Percentiles rank a stretch among this genome's conserved stretches.
Conservation (phyloP, 2,888 invertebrate genomes). For the Tetramorium bicarinatum region DNA sequence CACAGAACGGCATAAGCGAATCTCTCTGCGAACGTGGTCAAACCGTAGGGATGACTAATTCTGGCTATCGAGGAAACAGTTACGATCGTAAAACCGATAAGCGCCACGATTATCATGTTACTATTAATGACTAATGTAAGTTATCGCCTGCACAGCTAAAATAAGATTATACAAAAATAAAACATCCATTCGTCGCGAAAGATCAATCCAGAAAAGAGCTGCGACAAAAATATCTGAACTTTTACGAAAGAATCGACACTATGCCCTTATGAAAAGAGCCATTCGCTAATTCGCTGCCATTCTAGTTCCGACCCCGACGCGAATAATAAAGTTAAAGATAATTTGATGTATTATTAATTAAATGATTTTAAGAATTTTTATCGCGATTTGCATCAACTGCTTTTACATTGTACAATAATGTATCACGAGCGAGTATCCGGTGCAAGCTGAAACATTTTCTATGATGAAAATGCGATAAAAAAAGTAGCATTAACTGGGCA, state of each 20-base stretch:
- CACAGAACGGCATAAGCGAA: conserved; percentile 55
- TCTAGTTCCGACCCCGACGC: background rate
- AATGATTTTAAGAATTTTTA: background rate
- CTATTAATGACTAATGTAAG: conserved; percentile 61
- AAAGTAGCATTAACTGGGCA: background rate
- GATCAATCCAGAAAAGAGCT: background rate
- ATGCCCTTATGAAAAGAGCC: background rate
- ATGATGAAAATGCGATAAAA: background rate
- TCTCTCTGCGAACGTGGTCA: conserved; percentile 63
- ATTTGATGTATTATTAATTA: background rate
- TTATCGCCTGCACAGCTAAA: conserved; percentile 9
- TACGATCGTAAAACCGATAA: conserved; percentile 63
- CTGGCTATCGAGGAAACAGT: conserved; percentile 69
- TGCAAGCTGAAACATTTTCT: conserved; percentile 4
- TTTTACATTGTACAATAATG: background rate
- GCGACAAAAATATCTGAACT: background rate
- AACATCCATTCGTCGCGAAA: background rate
- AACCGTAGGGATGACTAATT: conserved; percentile 72
- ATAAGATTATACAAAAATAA: background rate
- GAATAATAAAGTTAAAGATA: background rate
- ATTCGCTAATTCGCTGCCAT: background rate
- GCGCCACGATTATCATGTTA: conserved; percentile 60
- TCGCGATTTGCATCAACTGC: background rate
- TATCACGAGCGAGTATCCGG: background rate
- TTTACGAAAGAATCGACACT: background rate